Base-by-base conservation (phyloP, 2,113 vertebrate genomes). In the Nibea coibor region DNA sequence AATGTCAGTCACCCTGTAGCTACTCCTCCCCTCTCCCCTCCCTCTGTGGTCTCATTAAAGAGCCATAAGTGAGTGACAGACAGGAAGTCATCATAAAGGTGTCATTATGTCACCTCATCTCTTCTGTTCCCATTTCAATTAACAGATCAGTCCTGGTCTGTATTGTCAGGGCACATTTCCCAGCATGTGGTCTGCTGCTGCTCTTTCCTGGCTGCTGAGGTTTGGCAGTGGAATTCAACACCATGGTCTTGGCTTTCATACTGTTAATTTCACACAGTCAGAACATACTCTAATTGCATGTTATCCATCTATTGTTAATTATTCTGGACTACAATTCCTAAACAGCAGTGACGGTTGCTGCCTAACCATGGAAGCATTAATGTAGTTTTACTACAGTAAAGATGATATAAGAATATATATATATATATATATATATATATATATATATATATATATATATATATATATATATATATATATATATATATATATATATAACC, bases 71-170 rank as follows among this genome's bases (percentile, higher is more conserved):
- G 73, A 87, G 91, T 87, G 87, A 87, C 65, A 91, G 91, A 91
- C 87, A 90, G 88, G 85, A 91, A 91, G 75, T 84, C 53, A 75
- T 85, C 28, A 47, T 43, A 65, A 78, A 87, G 80, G 89, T 91
- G 91, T 89, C 75, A 80, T 61, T 56, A 48, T 89, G 63, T 80
- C 88, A 92, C 88, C 85, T 89, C 79, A 56, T 81, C 66, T 78
- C 62, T n/a, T 83, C 80, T 71, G 62, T 73, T 90, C 83, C 85
- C 91, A 75, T 76, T 82, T 90, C 87, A 92, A 91, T 92, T 92
- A 92, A 87, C 91, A 89, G 89, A 86, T 89, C 16, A n/a, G 35
- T 80, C 47, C 31, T 68, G 62, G 22, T 72, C 74, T 31, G 70
- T 65, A 24, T 35, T 75, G 57, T 72, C 67, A 58, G 77, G 51